Percentiles rank a stretch among this genome's conserved stretches.
phyloP scores from a whole-genome alignment of 2,113 vertebrate species.

The Phainopepla nitens region DNA sequence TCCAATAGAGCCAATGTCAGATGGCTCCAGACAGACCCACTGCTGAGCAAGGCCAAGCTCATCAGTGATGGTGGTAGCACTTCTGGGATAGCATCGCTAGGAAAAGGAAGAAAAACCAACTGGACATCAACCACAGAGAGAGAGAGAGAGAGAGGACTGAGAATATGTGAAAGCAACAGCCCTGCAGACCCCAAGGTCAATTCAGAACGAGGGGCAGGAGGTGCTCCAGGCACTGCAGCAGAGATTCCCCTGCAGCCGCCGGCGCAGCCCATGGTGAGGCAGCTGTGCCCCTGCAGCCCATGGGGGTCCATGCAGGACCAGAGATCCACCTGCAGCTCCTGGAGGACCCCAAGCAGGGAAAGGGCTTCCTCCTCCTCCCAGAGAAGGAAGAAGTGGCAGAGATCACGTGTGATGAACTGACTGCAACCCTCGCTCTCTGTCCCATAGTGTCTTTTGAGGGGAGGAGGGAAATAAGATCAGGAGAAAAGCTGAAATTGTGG shows the following conservation, averaged over 20 bases:
- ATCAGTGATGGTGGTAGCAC: background rate
- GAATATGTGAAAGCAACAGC: background rate
- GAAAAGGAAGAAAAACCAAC: background rate
- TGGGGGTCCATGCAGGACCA: accelerated
- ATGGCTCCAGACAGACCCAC: background rate
- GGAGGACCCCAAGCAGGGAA: background rate
- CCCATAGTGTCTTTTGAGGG: background rate
- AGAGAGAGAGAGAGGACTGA: background rate
- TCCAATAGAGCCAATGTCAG: background rate
- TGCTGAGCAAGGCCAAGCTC: background rate
- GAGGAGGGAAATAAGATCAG: background rate
- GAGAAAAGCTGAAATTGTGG: background rate
- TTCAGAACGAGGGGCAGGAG: background rate
- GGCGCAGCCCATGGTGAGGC: background rate
- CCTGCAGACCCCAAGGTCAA: background rate
- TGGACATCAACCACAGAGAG: background rate
- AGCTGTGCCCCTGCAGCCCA: background rate
- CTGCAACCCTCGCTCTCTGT: background rate
- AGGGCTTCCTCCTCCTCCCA: background rate
- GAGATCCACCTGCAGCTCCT: background rate
- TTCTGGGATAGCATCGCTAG: background rate
- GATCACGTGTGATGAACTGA: background rate
- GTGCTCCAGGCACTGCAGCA: accelerated
- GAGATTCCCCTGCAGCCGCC: background rate
- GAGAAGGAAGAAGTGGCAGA: background rate